Evolutionary conservation across 1,140 invertebrate species (phyloP), one percentile per base, ranked within the genome.

Genomic region (Venustaconcha ellipsiformis): DNA sequence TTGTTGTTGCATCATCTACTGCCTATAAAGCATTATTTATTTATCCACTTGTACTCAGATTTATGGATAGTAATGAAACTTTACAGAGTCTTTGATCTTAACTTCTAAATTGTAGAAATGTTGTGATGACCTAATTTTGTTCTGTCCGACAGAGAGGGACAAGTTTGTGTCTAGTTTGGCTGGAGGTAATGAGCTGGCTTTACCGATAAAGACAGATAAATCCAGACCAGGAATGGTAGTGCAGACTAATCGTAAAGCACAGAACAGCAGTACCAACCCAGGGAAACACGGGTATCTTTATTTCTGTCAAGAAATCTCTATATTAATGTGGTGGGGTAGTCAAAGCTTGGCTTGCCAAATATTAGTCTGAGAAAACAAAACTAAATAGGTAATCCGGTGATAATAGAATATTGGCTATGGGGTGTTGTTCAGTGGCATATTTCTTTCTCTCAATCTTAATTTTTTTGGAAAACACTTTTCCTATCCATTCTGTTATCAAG

Each of bases 131-230:
- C 18, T 56, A 68, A 18, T 68, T 37, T 48, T 5, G 69, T 2
- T 18, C 73, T 74, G n/a, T 73, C 37, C 82, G 78, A 13, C 75
- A 89, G 88, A 87, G 23, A 87, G 86, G 70, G 86, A 87, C 59
- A 66, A 66, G 14, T 89, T 86, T 67, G 60, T 89, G 64, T 78
- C 79, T 37, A 75, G 73, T 17, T 88, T 87, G 62, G 76, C 74
- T 69, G 88, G 87, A 17, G 87, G 83, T 67, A 88, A 87, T 83
- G 87, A 89, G 62, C 74, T 88, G 20, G 86, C 88, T 66, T 84
- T 86, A 48, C 80, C 83, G 8, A 72, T 87, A 18, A 85, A 79
- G 64, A 17, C 63, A 48, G 80, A 82, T 37, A 82, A 83, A 56
- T 65, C 67, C 3, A 80, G 18, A 23, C 72, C 23, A 57, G 37